Evolutionary conservation across 2,888 invertebrate genomes (phyloP), one percentile per base, ranked within the genome.

Genomic region (Mythimna ferrago): DNA sequence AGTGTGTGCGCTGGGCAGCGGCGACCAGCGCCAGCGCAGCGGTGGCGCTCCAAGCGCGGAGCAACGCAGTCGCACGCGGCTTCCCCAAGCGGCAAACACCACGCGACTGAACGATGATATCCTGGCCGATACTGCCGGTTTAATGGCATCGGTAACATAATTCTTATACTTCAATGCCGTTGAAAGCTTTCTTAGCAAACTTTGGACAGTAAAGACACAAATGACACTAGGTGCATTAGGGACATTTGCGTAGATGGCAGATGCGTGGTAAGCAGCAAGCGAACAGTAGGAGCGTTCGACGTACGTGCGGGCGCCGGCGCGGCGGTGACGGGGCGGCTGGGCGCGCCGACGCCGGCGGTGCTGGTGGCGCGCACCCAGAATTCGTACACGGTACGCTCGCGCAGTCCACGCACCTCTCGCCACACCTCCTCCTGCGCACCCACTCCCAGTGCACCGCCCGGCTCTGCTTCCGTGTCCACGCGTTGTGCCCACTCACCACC

Each of bases 351-450:
- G 38, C 98, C 92, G 64, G 90, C 90, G 80, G 98, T 98, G 19
- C 98, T 86, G 56, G 88, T 86, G 83, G 97, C 98, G 58, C 98
- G 97, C 73, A 98, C 98, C 97, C 98, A 98, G 93, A 98, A 98
- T 93, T 98, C 98, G 93, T 98, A 98, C 81, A 97, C 96, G 85
- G 97, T 97, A 90, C 97, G 97, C 88, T 97, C 97, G 75, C 97
- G 97, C 87, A 98, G 95, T 72, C 97, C 97, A 68, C 97, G 96
- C 81, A 97, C 97, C 91, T 97, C 97, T 84, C 96, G 97, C 85
- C 96, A 96, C 85, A 97, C 87, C 91, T 97, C 95, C 62, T 87
- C 87, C 54, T 83, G 54, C 64, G 65, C 66, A 6, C 66, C 48
- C 16, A 16, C 74, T 83, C 19, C 58, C 58, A 7, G 32, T 53